These are phyloP conservation scores for Cassiopea andromeda DNA, from an alignment of 30 jellyfish, hydroid and myxozoan species.

Conservation along the genomic window DNA sequence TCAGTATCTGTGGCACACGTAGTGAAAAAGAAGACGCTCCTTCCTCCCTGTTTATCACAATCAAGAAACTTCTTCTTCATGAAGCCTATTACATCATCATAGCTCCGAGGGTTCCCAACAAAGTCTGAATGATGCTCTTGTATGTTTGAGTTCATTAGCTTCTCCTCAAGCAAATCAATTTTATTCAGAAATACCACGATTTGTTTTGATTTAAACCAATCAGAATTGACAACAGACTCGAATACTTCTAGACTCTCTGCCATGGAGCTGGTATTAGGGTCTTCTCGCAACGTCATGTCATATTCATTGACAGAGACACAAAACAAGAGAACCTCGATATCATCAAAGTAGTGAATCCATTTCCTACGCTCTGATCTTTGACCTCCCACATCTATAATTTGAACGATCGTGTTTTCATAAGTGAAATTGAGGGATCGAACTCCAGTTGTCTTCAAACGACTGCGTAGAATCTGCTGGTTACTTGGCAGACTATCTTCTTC, in stretches of 20 bases:
- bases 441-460: constrained; percentile 77
- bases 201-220: constrained; percentile 54
- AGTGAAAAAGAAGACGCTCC: constrained; percentile 50
- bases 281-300: constrained; percentile 55
- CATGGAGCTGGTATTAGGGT: constrained; percentile 33
- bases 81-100: constrained; percentile 19
- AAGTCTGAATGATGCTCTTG: constrained; percentile 37
- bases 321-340: constrained; percentile 60
- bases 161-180: constrained; percentile 43
- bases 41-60: constrained; percentile 31
- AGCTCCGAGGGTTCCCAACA: constrained; percentile 27
- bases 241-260: constrained; percentile 68
- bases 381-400: constrained; percentile 77
- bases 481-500: constrained; percentile 51
- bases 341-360: constrained; percentile 74
- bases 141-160: constrained; percentile 13
- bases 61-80: constrained; percentile 32
- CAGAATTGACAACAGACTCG: constrained; percentile 54
- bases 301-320: constrained; percentile 58
- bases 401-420: constrained; percentile 33
- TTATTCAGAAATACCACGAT: constrained; percentile 59
- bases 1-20: constrained; percentile 74
- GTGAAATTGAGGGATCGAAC: constrained; percentile 44
- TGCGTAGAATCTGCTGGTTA: constrained; percentile 55
- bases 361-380: constrained; percentile 81